phyloP scores from a whole-genome alignment of 2,113 vertebrate genomes.

The Daboia siamensis region DNA sequence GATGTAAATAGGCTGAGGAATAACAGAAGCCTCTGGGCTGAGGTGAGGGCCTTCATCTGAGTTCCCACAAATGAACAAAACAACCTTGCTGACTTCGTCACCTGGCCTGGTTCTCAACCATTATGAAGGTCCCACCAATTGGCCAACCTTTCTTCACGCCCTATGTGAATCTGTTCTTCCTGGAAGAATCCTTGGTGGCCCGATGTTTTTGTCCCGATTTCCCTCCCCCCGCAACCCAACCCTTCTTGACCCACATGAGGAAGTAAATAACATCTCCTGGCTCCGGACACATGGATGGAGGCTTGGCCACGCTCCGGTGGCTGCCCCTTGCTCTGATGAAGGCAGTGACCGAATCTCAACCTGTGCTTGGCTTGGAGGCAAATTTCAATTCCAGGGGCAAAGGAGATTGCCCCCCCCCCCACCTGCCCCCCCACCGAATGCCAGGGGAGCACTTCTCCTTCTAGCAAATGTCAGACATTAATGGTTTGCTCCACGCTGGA shows the following conservation, averaged over 20 bases:
- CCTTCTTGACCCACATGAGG: neutral
- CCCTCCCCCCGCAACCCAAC: neutral
- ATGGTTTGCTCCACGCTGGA: neutral
- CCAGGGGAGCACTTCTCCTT: neutral
- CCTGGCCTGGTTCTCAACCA: neutral
- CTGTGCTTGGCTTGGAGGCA: neutral
- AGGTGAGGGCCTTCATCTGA: neutral
- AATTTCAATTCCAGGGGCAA: neutral
- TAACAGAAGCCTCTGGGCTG: neutral
- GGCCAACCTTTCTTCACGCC: neutral
- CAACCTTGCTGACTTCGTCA: neutral
- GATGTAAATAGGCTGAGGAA: no score
- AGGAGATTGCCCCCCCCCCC: neutral
- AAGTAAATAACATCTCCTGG: neutral
- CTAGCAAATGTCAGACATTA: neutral
- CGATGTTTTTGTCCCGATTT: neutral
- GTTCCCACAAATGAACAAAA: neutral
- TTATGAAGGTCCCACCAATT: neutral
- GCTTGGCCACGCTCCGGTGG: no score
- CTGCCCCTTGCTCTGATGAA: no score
- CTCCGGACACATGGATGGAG: neutral
- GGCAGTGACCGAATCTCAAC: neutral
- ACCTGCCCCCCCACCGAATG: neutral
- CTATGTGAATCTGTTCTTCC: neutral
- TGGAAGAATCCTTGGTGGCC: neutral